A percentile compares a stretch with the other conserved stretches of the same genome.
phyloP scores from a whole-genome alignment of 2,113 vertebrate genomes.

The Rattus rattus region DNA sequence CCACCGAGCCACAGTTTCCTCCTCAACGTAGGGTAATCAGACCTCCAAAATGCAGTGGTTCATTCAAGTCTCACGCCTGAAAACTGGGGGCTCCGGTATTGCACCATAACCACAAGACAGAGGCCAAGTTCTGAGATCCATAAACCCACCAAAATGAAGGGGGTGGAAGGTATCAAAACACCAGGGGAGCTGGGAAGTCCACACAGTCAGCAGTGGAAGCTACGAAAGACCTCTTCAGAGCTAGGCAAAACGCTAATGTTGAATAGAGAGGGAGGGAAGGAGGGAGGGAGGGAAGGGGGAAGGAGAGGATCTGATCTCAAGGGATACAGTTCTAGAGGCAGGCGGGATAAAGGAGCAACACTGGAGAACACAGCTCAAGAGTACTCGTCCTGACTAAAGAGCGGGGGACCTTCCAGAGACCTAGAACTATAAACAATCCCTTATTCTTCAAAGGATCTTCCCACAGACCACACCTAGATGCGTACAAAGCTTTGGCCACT shows the following conservation, averaged over 20 bases:
- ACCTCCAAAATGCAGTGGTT: background rate
- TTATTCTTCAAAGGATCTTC: constrained; percentile 9
- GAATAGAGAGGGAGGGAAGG: background rate
- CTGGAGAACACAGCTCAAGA: background rate
- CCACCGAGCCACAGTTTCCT: background rate
- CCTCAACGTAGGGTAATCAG: background rate
- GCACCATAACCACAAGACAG: background rate
- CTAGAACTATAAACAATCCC: background rate
- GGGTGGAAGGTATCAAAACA: background rate
- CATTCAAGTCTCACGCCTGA: background rate
- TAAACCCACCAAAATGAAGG: background rate
- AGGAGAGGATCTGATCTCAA: background rate
- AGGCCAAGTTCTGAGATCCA: background rate
- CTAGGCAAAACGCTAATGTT: background rate
- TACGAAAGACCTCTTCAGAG: background rate
- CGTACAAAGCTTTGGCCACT: constrained; percentile 6
- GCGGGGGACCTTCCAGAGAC: background rate
- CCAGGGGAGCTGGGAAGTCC: background rate
- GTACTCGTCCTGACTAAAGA: background rate
- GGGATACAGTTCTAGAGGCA: background rate
- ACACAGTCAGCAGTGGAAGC: background rate
- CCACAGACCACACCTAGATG: background rate
- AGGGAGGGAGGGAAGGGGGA: background rate
- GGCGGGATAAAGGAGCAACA: background rate
- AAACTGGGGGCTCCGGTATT: background rate